Evolutionary conservation across 2,113 vertebrate species (phyloP).

Genomic region (Malaclemys terrapin): DNA sequence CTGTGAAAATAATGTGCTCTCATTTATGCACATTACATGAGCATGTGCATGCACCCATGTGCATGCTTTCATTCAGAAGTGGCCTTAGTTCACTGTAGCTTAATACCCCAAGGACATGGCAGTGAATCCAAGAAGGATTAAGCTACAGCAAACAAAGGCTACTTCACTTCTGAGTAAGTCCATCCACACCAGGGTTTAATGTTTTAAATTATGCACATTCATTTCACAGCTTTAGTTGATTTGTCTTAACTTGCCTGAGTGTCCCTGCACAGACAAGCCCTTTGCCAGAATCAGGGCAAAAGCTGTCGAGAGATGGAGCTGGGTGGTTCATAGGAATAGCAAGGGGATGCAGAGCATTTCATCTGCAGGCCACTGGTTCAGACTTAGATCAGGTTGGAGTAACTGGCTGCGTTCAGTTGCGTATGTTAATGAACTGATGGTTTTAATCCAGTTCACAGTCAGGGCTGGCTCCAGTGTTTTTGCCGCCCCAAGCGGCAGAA

Average conservation of each 20-base stretch:
- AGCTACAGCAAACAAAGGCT: neutral
- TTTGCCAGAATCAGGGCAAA: neutral
- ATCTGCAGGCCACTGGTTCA: neutral
- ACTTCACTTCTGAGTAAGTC: neutral
- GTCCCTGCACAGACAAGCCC: neutral
- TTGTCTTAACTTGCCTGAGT: neutral
- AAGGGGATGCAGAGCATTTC: rapidly evolving
- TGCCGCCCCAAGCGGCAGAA: too few species aligned
- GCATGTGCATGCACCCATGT: neutral
- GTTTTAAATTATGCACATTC: neutral
- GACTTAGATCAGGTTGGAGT: rapidly evolving
- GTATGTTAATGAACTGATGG: neutral
- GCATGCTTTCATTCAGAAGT: neutral
- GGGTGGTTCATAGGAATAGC: neutral
- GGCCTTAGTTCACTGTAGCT: neutral
- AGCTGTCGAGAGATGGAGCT: neutral
- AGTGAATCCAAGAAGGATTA: neutral
- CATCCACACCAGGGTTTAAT: neutral
- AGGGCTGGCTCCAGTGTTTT: too few species aligned
- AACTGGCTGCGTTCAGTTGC: neutral
- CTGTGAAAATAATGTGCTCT: neutral
- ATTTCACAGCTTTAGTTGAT: neutral
- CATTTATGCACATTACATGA: neutral
- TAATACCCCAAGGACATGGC: neutral
- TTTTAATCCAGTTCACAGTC: neutral